phyloP scores from a whole-genome alignment of 2,888 invertebrate genomes.

The Phyllotreta cruciferae region DNA sequence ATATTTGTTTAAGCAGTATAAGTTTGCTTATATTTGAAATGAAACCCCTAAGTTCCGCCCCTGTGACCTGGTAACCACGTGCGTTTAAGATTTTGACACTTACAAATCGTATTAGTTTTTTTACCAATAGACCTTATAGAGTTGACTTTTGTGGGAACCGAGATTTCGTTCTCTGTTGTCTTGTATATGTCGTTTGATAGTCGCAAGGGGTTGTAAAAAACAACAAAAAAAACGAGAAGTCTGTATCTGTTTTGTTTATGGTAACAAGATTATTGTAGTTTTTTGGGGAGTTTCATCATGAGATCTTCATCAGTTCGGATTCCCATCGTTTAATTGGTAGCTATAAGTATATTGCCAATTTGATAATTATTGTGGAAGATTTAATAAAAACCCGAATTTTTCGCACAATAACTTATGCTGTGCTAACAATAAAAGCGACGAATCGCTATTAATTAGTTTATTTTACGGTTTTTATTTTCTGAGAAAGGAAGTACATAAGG shows the following conservation, averaged over 20 bases:
- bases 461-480: no score
- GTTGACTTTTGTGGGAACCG: slow-evolving; percentile 24
- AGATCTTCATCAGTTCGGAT: background rate
- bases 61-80: slow-evolving; percentile 47
- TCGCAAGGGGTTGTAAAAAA: slow-evolving; percentile 15
- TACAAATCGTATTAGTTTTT: slow-evolving; percentile 51
- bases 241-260: slow-evolving; percentile 23
- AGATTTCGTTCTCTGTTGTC: background rate
- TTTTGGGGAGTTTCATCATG: background rate
- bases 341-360: no score
- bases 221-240: slow-evolving; percentile 6
- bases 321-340: background rate
- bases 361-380: no score
- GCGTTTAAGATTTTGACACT: slow-evolving; percentile 52
- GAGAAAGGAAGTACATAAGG: no score
- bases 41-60: background rate
- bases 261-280: slow-evolving; percentile 14
- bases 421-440: no score
- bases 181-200: slow-evolving; percentile 16
- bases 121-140: slow-evolving; percentile 37
- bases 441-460: no score
- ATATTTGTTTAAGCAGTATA: no score
- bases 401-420: no score
- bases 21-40: no score
- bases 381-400: no score